These are phyloP conservation scores for Kobus ellipsiprymnus DNA, from an alignment of 2,113 vertebrate species.

Conservation along the genomic window DNA sequence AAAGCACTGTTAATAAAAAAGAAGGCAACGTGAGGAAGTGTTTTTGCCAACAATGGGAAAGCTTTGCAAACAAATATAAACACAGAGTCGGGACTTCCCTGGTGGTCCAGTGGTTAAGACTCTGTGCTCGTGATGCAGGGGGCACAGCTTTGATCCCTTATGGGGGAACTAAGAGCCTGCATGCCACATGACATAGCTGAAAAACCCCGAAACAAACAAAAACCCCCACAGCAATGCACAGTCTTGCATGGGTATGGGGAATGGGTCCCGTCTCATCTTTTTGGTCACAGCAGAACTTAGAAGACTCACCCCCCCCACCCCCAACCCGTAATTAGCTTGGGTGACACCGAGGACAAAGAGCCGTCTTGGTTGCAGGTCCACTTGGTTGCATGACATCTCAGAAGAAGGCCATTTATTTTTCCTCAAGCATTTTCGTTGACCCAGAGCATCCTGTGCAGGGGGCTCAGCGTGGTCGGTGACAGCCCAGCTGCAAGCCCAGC, in stretches of 20 bases:
- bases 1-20: background rate
- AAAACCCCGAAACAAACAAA: background rate
- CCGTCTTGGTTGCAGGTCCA: background rate
- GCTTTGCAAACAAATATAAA: background rate
- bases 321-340: background rate
- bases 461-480: accelerated
- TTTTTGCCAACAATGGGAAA: background rate
- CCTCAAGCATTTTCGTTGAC: background rate
- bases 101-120: background rate
- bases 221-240: background rate
- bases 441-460: background rate
- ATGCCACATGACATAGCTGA: background rate
- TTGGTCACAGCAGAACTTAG: background rate
- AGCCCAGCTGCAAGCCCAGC: background rate
- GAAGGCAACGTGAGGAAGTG: background rate
- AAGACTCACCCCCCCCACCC: background rate
- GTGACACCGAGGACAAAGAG: background rate
- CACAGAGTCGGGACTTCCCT: background rate
- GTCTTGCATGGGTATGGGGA: background rate
- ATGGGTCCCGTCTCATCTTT: background rate
- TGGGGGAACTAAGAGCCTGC: background rate
- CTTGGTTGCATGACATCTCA: background rate
- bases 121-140: background rate
- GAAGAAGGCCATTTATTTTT: background rate
- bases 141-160: background rate